phyloP scores from a whole-genome alignment of 2,113 vertebrate species.

The Loxodonta africana region DNA sequence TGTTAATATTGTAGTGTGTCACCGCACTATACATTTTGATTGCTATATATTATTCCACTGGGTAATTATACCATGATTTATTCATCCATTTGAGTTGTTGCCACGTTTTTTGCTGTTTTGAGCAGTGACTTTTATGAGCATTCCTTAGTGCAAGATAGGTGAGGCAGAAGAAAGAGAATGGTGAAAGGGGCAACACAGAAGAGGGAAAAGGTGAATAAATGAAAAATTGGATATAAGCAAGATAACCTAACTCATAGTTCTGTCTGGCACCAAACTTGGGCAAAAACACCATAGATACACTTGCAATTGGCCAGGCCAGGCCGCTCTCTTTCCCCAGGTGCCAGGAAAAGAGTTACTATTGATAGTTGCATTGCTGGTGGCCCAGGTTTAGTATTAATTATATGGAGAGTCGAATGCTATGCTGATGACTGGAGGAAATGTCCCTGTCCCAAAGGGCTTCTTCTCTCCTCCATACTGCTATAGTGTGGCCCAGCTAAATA shows the following conservation, averaged over 20 bases:
- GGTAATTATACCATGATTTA: background rate
- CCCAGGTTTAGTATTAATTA: background rate
- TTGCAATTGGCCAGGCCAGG: background rate
- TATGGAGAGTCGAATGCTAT: background rate
- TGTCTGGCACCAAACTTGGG: background rate
- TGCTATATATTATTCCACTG: background rate
- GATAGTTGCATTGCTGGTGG: background rate
- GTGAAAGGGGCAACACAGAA: background rate
- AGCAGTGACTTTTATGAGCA: background rate
- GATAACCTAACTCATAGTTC: background rate
- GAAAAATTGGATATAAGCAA: background rate
- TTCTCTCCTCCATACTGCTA: background rate
- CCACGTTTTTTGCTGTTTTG: background rate
- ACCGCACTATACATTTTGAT: slow-evolving; percentile 11
- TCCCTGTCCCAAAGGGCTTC: background rate
- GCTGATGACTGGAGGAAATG: background rate
- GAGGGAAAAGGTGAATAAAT: background rate
- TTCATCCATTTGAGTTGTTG: slow-evolving; percentile 1
- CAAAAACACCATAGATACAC: background rate
- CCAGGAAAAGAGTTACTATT: background rate
- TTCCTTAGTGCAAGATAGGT: slow-evolving; percentile 3
- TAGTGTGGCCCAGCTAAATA: background rate
- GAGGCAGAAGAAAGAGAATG: background rate
- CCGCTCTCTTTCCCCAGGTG: background rate
- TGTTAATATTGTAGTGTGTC: background rate